A percentile compares a stretch with the other conserved stretches of the same genome.
Conservation (phyloP, 2,113 vertebrate genomes). For the Carassius carassius region DNA sequence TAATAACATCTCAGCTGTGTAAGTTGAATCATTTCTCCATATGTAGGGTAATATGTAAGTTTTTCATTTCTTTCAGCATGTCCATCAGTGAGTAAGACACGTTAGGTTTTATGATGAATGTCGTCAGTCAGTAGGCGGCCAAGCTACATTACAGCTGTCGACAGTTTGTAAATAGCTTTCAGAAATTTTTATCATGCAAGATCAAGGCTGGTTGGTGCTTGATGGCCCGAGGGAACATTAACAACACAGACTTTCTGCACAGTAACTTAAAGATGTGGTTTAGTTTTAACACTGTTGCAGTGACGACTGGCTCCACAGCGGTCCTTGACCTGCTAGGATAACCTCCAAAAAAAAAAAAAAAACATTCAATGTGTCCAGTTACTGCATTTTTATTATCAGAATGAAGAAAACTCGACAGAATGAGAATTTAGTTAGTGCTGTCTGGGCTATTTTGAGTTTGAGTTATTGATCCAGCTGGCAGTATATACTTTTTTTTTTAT, state of each 20-base stretch:
- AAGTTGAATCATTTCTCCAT: neutral
- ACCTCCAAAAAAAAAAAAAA: neutral
- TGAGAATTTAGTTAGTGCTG: neutral
- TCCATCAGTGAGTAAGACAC: neutral
- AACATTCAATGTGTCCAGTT: neutral
- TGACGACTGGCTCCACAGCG: neutral
- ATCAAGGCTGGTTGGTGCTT: neutral
- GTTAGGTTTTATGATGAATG: neutral
- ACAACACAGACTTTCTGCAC: neutral
- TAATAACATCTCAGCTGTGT: neutral
- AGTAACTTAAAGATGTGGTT: neutral
- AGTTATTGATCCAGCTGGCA: no score
- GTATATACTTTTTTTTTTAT: no score
- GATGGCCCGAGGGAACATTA: neutral
- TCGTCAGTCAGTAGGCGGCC: neutral
- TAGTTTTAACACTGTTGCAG: neutral
- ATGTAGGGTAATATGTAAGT: neutral
- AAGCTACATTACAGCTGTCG: neutral
- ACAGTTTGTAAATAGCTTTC: slow-evolving; percentile 8
- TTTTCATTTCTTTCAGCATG: neutral
- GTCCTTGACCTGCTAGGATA: neutral
- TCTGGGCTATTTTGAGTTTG: slow-evolving; percentile 6
- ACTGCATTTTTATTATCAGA: neutral
- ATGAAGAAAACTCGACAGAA: slow-evolving; percentile 3
- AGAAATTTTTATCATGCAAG: neutral